Evolutionary conservation across 2,797 vertebrate species (phyloP).

Genomic region (Echiichthys vipera): DNA sequence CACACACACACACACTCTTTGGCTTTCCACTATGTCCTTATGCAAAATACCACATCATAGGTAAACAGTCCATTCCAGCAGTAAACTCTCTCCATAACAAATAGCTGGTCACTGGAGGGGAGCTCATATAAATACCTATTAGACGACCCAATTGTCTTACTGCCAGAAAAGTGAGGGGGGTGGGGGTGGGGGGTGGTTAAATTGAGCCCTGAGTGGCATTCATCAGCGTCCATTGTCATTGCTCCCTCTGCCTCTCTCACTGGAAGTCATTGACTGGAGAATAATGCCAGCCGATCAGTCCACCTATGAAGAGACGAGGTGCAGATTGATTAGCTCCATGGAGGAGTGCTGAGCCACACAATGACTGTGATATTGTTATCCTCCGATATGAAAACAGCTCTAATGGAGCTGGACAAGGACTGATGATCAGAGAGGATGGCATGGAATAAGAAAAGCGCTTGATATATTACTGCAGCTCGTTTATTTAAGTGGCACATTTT

Average conservation of each 20-base stretch:
- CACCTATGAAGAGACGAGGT: constrained; percentile 75
- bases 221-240: constrained; percentile 82
- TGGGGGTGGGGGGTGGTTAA: constrained; percentile 67
- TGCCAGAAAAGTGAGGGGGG: too few relatives aligned
- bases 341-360: constrained; percentile 28
- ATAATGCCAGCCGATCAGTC: constrained; percentile 77
- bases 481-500: constrained; percentile 69
- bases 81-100: constrained; percentile 73
- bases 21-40: constrained; percentile 35
- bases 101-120: constrained; percentile 68
- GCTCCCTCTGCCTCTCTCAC: constrained; percentile 69
- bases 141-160: constrained; percentile 81
- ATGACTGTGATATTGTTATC: constrained; percentile 74
- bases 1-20: constrained; percentile 1
- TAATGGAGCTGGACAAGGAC: constrained; percentile 75
- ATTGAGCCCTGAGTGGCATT: constrained; percentile 80
- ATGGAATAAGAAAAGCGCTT: constrained; percentile 64
- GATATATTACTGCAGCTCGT: constrained; percentile 60
- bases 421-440: constrained; percentile 71
- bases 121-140: constrained; percentile 82
- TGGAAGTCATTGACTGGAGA: constrained; percentile 83
- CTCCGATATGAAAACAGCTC: constrained; percentile 71
- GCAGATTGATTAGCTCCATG: constrained; percentile 75
- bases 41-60: constrained; percentile 54
- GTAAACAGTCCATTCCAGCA: constrained; percentile 71